Evolutionary conservation across 2,797 vertebrate genomes (phyloP).

Genomic region (Anisognathus igniventris): DNA sequence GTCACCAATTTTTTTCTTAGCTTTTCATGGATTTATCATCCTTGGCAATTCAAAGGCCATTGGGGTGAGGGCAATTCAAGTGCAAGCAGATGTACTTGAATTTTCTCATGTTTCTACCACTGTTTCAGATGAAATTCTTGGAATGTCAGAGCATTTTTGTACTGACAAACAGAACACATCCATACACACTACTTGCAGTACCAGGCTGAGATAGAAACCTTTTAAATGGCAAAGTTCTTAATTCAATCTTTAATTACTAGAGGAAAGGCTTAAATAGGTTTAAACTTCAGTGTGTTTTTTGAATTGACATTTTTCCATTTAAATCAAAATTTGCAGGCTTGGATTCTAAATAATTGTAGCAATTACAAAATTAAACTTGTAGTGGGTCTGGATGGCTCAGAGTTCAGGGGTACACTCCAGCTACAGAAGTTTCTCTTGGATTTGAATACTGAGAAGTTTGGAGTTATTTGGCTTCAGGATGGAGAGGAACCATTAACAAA

Average conservation of each 20-base stretch:
- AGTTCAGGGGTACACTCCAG: background rate
- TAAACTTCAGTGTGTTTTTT: background rate
- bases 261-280: background rate
- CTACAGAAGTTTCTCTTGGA: background rate
- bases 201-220: background rate
- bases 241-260: background rate
- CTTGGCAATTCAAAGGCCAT: background rate
- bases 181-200: background rate
- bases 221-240: background rate
- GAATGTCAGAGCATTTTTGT: background rate
- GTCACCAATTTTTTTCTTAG: background rate
- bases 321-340: background rate
- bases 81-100: background rate
- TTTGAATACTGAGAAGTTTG: background rate
- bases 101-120: background rate
- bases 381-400: background rate
- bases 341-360: background rate
- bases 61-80: background rate
- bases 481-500: background rate
- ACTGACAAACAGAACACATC: background rate
- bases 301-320: background rate
- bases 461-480: background rate
- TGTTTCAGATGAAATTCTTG: background rate
- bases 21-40: background rate
- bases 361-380: background rate